Conservation (phyloP, 1,140 invertebrate species). For the Euborellia annulipes region DNA sequence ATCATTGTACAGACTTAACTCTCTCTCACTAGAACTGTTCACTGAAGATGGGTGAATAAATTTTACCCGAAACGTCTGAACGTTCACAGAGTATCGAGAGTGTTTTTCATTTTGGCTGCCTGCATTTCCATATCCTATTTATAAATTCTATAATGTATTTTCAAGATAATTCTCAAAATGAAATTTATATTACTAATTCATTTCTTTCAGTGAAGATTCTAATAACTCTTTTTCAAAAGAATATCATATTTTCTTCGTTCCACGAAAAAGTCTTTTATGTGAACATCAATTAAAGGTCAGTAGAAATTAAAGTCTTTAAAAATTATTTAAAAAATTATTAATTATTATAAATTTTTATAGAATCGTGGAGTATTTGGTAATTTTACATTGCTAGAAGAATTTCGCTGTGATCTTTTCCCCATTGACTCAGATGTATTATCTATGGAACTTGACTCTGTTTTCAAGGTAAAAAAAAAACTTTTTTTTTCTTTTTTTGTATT, state of each 20-base stretch:
- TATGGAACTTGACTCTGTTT: conserved; percentile 73
- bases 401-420: conserved; percentile 75
- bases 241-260: conserved; percentile 76
- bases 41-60: too few species aligned
- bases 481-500: not conserved
- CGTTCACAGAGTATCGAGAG: too few species aligned
- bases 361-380: conserved; percentile 65
- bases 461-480: conserved; percentile 32
- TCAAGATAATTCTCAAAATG: too few species aligned
- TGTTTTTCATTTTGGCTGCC: too few species aligned
- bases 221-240: conserved; percentile 34
- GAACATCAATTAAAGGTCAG: conserved; percentile 52
- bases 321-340: conserved; percentile 3
- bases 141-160: too few species aligned
- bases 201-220: conserved; percentile 21
- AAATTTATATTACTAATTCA: conserved; percentile 3
- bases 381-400: conserved; percentile 66
- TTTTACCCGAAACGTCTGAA: too few species aligned
- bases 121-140: too few species aligned
- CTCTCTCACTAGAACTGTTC: too few species aligned
- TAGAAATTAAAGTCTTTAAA: not conserved
- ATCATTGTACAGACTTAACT: too few species aligned
- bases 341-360: conserved; percentile 31
- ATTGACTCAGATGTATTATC: conserved; percentile 86
- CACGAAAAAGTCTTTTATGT: conserved; percentile 71